Base-by-base conservation (phyloP, 2,888 invertebrate genomes). In the Ryuthela nishihirai region DNA sequence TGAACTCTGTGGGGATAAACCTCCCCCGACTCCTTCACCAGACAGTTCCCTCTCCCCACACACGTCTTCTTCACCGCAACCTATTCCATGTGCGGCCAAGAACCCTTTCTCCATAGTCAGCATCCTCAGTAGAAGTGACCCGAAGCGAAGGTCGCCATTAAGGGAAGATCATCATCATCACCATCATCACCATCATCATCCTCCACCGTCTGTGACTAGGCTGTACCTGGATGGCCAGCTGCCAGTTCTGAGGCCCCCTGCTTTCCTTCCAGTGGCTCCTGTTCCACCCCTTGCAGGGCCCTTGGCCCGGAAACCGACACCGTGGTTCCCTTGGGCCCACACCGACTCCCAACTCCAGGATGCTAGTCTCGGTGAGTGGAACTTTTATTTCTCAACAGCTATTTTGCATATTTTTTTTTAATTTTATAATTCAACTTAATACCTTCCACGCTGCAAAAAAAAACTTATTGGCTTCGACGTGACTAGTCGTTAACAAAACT, bases 311-410 rank as follows among this genome's bases (percentile, higher is more conserved):
- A 65, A 65, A 24, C 64, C 66, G 3, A 64, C 66, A n/a, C 65
- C 65, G 12, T 66, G 66, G 66, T 66, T 66, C 49, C 66, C 66
- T 10, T 66, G 66, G 66, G 58, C 65, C 17, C 62, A 62, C 26
- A 53, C 54, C 3, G 53, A 61, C n/a, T 50, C 60, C 23, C 58
- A 59, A 29, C 29, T 9, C 9, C 9, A 29, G 53, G 58, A 53
- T 17, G 17, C 47, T 18, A 39, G 43, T 15, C 20, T 53, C 42
- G 58, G 58, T 59, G 38, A 59, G 58, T 43, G 23, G n/a, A n/a
- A n/a, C n/a, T n/a, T n/a, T n/a, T n/a, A n/a, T n/a, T n/a, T n/a
- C n/a, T n/a, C n/a, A n/a, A n/a, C n/a, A n/a, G n/a, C n/a, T n/a
- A n/a, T n/a, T n/a, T n/a, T n/a, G n/a, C n/a, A n/a, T n/a, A n/a